phyloP scores from a whole-genome alignment of 2,797 vertebrate genomes.

The Aplochiton taeniatus region DNA sequence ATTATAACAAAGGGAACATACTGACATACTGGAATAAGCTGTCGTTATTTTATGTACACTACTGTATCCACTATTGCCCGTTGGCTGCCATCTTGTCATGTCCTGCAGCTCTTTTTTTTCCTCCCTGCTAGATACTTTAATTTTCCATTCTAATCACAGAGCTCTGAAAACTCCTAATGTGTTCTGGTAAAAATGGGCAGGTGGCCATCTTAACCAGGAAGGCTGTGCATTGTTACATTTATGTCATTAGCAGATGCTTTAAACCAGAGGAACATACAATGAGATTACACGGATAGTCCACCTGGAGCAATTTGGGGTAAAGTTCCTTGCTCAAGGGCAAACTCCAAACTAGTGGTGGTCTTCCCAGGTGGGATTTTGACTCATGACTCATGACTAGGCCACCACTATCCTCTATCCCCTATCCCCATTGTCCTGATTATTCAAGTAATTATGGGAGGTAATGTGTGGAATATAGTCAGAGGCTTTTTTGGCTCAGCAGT shows the following conservation, averaged over 20 bases:
- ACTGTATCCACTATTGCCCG: too few species aligned
- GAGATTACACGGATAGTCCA: too few species aligned
- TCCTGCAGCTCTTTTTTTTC: not conserved
- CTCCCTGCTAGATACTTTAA: constrained; percentile 14
- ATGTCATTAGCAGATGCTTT: too few species aligned
- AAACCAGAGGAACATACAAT: too few species aligned
- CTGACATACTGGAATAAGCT: too few species aligned
- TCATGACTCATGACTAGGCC: too few species aligned
- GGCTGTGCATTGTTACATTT: constrained; percentile 22
- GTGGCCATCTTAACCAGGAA: constrained; percentile 37
- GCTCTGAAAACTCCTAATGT: constrained; percentile 24
- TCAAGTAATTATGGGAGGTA: constrained; percentile 54
- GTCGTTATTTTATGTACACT: not conserved
- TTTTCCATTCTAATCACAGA: constrained; percentile 23
- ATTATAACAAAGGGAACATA: not conserved
- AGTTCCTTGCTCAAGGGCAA: too few species aligned
- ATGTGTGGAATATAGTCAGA: constrained; percentile 39
- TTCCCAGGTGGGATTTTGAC: too few species aligned
- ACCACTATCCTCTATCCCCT: too few species aligned
- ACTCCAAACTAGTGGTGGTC: too few species aligned
- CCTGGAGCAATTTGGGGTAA: too few species aligned
- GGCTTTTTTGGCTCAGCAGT: constrained; percentile 21
- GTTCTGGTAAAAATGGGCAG: constrained; percentile 32
- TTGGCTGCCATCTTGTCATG: too few species aligned
- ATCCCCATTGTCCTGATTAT: constrained; percentile 51